These are phyloP conservation scores for Pocillopora verrucosa DNA, from an alignment of 64 coral and sea anemone species.

Conservation along the genomic window DNA sequence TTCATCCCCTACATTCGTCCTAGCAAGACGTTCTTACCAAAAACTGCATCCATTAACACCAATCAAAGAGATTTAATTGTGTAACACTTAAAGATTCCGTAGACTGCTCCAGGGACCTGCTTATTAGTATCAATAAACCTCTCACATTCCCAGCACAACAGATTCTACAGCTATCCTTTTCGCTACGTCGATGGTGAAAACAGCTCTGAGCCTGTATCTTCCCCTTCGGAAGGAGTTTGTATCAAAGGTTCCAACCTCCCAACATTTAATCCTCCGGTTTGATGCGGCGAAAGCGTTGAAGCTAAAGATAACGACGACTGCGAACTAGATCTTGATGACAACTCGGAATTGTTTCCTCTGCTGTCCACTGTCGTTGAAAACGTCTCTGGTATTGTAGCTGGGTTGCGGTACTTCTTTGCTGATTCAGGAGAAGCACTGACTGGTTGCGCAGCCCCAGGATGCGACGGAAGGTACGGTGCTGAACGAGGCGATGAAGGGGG, in stretches of 20 bases:
- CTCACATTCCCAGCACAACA: not conserved
- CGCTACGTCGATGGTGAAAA: constrained; percentile 30
- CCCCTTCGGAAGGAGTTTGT: constrained; percentile 1
- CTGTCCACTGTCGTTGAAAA: constrained; percentile 45
- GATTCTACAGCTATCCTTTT: not conserved
- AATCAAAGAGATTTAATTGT: too few species aligned
- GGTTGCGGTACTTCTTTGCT: constrained; percentile 38
- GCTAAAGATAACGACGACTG: constrained; percentile 55
- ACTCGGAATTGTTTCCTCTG: constrained; percentile 6
- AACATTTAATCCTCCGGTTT: constrained; percentile 30
- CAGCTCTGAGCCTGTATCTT: constrained; percentile 29
- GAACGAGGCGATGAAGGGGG: constrained; percentile 19
- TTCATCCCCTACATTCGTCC: too few species aligned
- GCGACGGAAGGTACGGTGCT: constrained; percentile 36
- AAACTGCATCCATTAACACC: too few species aligned
- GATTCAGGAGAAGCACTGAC: constrained; percentile 4
- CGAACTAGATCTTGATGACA: constrained; percentile 44
- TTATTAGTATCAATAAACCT: not conserved
- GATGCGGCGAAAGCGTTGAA: constrained; percentile 31
- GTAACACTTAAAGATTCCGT: not conserved
- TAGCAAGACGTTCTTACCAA: too few species aligned
- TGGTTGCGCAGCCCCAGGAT: constrained; percentile 21
- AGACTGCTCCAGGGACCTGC: not conserved
- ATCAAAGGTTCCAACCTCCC: constrained; percentile 40
- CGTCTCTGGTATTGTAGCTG: constrained; percentile 3